Evolutionary conservation across 2,888 invertebrate genomes (phyloP).

Genomic region (Penaeus monodon): DNA sequence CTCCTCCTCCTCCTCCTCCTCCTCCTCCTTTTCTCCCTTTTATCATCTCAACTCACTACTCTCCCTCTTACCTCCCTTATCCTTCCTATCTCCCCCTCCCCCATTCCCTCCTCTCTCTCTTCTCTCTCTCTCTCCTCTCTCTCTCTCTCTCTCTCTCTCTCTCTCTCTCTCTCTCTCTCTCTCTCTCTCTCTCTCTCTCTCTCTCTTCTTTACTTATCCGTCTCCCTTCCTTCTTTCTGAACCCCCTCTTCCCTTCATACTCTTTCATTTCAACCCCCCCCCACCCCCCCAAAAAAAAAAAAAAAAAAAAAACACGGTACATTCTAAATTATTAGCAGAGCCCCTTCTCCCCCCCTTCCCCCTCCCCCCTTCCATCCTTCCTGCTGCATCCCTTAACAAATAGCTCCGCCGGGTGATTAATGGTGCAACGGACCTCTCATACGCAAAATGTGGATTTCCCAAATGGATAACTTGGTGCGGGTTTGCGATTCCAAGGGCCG

Average conservation of each 20-base stretch:
- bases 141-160: constrained; percentile 7
- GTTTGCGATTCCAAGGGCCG: too few relatives aligned
- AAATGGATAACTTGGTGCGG: too few relatives aligned
- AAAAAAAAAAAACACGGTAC: too few relatives aligned
- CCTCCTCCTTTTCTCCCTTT: neutral
- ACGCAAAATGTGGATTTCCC: neutral
- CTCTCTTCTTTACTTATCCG: neutral
- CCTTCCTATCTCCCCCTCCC: neutral
- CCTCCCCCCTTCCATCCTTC: too few relatives aligned
- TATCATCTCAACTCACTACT: too few relatives aligned
- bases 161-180: constrained; percentile 1
- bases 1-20: neutral
- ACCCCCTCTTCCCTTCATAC: neutral
- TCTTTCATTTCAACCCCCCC: too few relatives aligned
- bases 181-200: constrained; percentile 17
- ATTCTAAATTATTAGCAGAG: too few relatives aligned
- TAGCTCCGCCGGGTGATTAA: too few relatives aligned
- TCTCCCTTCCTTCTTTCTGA: neutral
- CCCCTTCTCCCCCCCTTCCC: neutral
- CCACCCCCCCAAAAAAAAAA: too few relatives aligned
- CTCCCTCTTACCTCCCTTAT: neutral
- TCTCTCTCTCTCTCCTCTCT: constrained; percentile 11
- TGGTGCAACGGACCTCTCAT: neutral
- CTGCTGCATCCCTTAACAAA: neutral
- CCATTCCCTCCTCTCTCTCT: neutral